Base-by-base conservation (phyloP, 1,140 invertebrate genomes). In the Drosophila tsacasi region DNA sequence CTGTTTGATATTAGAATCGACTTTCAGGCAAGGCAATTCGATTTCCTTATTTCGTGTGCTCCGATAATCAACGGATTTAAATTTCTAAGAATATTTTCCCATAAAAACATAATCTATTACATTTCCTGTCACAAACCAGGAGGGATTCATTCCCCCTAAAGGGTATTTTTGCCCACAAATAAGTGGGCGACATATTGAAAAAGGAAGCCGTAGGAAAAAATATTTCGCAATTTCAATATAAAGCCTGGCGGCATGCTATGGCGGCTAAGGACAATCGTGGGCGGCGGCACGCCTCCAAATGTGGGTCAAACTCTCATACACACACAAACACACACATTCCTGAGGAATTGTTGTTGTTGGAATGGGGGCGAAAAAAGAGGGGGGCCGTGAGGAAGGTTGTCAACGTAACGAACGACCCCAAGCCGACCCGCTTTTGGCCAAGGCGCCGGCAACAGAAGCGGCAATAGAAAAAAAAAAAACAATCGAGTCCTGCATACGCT, bases 381-480 rank as follows among this genome's bases (percentile, higher is more conserved):
- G 37, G 66, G 17, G 15, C 17, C 39, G 21, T 27, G n/a, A 49
- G 50, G 35, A 39, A 54, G 66, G 84, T 89, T 89, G 85, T 89
- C 84, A 89, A 89, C 84, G 85, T 84, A 76, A 90, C 84, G 81
- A 76, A 84, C 84, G 85, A 90, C 81, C 84, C 74, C 44, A 73
- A 73, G 27, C 67, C 66, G 69, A 73, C 69, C 69, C 69, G 54
- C 69, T 72, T 73, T 81, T 73, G 73, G 65, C 81, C 77, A 89
- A 89, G 77, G 77, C 81, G 82, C 80, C 76, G 79, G 40, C 49
- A 65, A 35, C 66, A 71, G 66, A 72, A 73, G 50, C 21, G 66
- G 54, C 69, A 73, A 73, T 73, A 73, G 72, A 47, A 46, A 21
- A 23, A 23, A 73, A 52, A 49, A 44, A 72, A 58, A 59, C 67